phyloP scores from a whole-genome alignment of 2,113 vertebrate genomes.

The Gambusia holbrooki region DNA sequence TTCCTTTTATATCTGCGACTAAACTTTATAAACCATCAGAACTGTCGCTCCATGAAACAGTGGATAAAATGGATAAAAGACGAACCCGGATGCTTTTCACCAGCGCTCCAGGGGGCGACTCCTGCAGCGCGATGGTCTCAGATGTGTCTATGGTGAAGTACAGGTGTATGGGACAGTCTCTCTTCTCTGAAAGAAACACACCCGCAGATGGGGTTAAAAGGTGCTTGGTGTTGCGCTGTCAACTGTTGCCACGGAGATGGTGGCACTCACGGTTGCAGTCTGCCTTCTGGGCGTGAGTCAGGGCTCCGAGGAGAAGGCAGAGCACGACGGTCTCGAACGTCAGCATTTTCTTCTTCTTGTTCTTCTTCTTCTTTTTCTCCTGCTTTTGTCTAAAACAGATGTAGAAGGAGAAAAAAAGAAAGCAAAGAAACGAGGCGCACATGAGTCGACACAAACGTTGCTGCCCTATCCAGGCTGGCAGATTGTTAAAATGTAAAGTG shows the following conservation, averaged over 20 bases:
- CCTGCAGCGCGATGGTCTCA: conserved; percentile 93
- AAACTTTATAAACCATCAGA: background rate
- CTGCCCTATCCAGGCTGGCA: background rate
- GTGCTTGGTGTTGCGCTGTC: background rate
- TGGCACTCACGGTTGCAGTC: conserved; percentile 71
- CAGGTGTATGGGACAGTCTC: conserved; percentile 86
- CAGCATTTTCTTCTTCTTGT: conserved; percentile 71
- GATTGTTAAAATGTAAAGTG: background rate
- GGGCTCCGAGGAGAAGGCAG: conserved; percentile 64
- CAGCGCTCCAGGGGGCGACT: conserved; percentile 88
- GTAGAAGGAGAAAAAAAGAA: background rate
- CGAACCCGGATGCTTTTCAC: conserved; percentile 86
- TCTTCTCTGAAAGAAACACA: conserved; percentile 77
- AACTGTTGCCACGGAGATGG: background rate
- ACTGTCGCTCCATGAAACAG: background rate
- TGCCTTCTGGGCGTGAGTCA: conserved; percentile 39
- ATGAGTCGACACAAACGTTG: background rate
- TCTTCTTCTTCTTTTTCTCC: conserved; percentile 45
- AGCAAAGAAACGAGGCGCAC: conserved; percentile 4
- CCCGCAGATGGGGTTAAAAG: background rate
- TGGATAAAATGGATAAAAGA: background rate
- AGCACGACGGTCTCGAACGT: conserved; percentile 55
- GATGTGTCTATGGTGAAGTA: conserved; percentile 98
- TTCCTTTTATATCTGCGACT: background rate
- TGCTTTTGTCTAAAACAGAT: conserved; percentile 47